These are phyloP conservation scores for Drosophila murphyi DNA, from an alignment of 1,140 invertebrate genomes.

Conservation along the genomic window DNA sequence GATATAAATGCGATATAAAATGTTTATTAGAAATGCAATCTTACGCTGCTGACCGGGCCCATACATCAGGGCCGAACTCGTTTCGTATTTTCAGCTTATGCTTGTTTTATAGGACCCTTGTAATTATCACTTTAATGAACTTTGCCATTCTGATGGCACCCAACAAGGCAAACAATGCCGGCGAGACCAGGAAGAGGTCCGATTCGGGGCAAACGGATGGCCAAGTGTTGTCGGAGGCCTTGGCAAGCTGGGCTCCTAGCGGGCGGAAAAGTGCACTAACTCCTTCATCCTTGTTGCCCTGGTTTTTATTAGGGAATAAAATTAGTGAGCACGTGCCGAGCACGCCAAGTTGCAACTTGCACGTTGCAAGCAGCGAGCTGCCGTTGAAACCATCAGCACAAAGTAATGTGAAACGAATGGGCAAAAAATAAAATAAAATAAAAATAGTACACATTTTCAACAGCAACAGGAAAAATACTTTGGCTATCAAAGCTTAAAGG, in stretches of 20 bases:
- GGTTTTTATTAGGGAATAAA: slow-evolving; percentile 81
- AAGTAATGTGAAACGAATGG: slow-evolving; percentile 72
- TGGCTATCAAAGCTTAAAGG: slow-evolving; percentile 20
- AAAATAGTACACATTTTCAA: slow-evolving; percentile 60
- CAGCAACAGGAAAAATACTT: slow-evolving; percentile 23
- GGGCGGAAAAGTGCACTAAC: slow-evolving; percentile 31
- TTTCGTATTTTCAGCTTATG: slow-evolving; percentile 21
- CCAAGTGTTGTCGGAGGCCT: slow-evolving; percentile 17
- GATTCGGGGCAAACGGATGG: slow-evolving; percentile 9
- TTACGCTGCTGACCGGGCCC: neutral
- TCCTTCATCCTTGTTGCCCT: slow-evolving; percentile 31
- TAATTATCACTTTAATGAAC: slow-evolving; percentile 83
- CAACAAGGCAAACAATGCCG: slow-evolving; percentile 50
- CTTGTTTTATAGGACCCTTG: slow-evolving; percentile 64
- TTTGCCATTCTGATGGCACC: slow-evolving; percentile 74
- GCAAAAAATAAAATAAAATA: slow-evolving; percentile 69
- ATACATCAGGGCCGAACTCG: neutral
- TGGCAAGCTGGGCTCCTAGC: slow-evolving; percentile 1
- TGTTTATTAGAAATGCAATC: slow-evolving; percentile 15
- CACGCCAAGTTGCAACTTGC: slow-evolving; percentile 55
- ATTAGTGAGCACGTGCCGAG: slow-evolving; percentile 78
- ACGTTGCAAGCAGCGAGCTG: slow-evolving; percentile 41
- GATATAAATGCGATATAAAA: neutral
- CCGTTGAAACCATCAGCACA: slow-evolving; percentile 12
- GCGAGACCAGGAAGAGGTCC: neutral